These are phyloP conservation scores for Micronycteris hirsuta DNA, from an alignment of 2,113 vertebrate genomes.

Conservation along the genomic window DNA sequence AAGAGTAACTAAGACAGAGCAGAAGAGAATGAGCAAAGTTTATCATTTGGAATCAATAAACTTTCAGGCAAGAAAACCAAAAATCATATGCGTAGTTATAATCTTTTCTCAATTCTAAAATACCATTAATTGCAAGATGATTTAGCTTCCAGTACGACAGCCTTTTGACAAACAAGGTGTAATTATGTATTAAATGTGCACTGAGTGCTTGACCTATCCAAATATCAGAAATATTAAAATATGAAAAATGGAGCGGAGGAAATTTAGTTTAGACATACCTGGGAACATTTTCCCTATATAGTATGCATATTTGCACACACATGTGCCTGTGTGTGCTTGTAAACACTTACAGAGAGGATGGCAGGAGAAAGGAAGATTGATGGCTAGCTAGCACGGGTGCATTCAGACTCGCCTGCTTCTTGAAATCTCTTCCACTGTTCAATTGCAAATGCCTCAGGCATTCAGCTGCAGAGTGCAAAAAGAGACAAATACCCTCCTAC, in stretches of 20 bases:
- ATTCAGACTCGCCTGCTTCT: neutral
- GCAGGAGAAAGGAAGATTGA: neutral
- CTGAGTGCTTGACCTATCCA: neutral
- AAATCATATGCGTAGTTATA: neutral
- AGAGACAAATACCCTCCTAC: constrained; percentile 43
- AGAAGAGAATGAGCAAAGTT: neutral
- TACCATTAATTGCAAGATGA: neutral
- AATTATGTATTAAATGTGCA: neutral
- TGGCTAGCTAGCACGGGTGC: neutral
- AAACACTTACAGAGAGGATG: neutral
- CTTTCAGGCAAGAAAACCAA: neutral
- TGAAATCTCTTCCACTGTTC: neutral
- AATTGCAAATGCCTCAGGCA: constrained; percentile 8
- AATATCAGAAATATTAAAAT: constrained; percentile 24
- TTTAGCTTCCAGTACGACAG: neutral
- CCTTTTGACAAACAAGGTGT: neutral
- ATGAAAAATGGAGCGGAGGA: neutral
- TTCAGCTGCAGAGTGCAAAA: constrained; percentile 14
- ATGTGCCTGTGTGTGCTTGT: neutral
- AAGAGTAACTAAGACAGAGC: neutral
- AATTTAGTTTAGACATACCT: neutral
- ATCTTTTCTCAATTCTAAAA: neutral
- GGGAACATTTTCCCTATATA: neutral
- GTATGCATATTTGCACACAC: neutral
- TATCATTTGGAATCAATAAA: neutral